A percentile compares a stretch with the other conserved stretches of the same genome.
phyloP scores from a whole-genome alignment of 1,140 invertebrate species.

The Papilio polyxenes region DNA sequence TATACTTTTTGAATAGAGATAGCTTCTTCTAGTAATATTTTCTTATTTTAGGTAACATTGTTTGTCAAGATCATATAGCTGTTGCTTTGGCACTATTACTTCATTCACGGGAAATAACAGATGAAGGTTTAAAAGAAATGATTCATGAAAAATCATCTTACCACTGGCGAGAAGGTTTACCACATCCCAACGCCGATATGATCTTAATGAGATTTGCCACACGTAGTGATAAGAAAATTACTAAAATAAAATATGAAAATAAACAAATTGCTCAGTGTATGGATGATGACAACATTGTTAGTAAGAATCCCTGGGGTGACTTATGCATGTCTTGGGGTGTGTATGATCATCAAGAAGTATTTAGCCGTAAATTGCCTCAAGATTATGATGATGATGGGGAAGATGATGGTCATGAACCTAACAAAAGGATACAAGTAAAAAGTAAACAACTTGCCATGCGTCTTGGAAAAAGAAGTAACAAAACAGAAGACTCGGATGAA shows the following conservation, averaged over 20 bases:
- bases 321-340: constrained; percentile 86
- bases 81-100: constrained; percentile 85
- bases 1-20: too few relatives aligned
- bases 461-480: constrained; percentile 70
- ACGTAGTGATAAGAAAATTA: constrained; percentile 71
- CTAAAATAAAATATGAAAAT: constrained; percentile 81
- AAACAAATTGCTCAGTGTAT: constrained; percentile 81
- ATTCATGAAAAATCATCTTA: constrained; percentile 72
- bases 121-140: constrained; percentile 69
- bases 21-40: not conserved
- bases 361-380: constrained; percentile 65
- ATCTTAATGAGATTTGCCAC: constrained; percentile 88
- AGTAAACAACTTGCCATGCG: constrained; percentile 71
- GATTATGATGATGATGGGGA: constrained; percentile 52
- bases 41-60: constrained; percentile 85
- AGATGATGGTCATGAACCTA: constrained; percentile 45
- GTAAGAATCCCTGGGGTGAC: constrained; percentile 86
- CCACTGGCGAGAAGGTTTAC: constrained; percentile 87
- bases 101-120: constrained; percentile 75
- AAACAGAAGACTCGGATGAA: constrained; percentile 62
- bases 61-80: constrained; percentile 87
- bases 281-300: constrained; percentile 62
- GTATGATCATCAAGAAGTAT: constrained; percentile 82
- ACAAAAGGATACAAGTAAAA: constrained; percentile 53
- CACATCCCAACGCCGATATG: constrained; percentile 84